phyloP scores from a whole-genome alignment of 2,797 vertebrate genomes.

The Eulemur mongoz region DNA sequence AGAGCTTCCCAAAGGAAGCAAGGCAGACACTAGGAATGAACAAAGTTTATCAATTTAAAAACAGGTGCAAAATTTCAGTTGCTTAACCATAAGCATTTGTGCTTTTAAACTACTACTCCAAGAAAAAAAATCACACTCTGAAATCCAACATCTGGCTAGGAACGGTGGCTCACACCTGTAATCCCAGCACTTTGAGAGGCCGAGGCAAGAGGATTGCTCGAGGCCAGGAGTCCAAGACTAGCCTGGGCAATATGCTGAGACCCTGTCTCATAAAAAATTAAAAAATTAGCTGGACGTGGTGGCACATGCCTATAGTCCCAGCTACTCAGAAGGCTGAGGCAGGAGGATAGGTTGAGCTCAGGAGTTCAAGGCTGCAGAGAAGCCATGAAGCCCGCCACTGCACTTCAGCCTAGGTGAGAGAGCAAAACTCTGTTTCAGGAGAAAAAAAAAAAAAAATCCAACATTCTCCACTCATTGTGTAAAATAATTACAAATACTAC shows the following conservation, averaged over 20 bases:
- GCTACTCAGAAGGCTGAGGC: not conserved
- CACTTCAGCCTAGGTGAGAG: not conserved
- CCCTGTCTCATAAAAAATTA: not conserved
- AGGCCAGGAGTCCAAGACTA: not conserved
- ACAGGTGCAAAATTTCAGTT: not conserved
- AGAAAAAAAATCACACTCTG: not conserved
- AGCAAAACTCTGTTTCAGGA: not conserved
- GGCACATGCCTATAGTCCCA: not conserved
- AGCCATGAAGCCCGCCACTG: not conserved
- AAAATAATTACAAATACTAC: slow-evolving; percentile 1
- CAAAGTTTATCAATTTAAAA: not conserved
- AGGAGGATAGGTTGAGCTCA: not conserved
- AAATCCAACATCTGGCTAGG: not conserved
- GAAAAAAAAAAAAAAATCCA: not conserved
- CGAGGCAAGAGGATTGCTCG: not conserved
- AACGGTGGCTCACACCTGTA: too few relatives aligned
- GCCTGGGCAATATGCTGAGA: not conserved
- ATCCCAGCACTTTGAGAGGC: too few relatives aligned
- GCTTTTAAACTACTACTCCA: not conserved
- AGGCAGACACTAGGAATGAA: not conserved
- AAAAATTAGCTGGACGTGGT: not conserved
- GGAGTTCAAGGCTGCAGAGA: not conserved
- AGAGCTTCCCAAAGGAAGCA: not conserved
- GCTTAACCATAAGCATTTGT: not conserved
- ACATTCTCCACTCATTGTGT: not conserved